These are phyloP conservation scores for Podarcis cretensis DNA, from an alignment of 2,113 vertebrate species.

Conservation along the genomic window DNA sequence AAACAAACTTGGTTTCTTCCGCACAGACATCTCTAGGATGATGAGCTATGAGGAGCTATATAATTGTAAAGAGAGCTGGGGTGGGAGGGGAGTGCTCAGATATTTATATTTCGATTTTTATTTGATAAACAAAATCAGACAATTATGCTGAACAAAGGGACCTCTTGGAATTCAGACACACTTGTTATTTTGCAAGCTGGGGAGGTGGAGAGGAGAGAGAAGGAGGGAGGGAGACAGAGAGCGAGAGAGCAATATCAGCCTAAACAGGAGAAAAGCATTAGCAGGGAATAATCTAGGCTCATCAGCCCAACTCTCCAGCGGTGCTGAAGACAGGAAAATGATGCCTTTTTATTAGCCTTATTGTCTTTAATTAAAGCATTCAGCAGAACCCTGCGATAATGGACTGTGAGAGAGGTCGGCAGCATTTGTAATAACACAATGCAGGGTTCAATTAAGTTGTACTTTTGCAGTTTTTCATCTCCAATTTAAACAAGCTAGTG, in stretches of 20 bases:
- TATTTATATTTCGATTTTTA: slow-evolving; percentile 28
- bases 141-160: slow-evolving; percentile 32
- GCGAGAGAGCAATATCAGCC: slow-evolving; percentile 56
- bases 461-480: slow-evolving; percentile 70
- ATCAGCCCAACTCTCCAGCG: slow-evolving; percentile 71
- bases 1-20: not conserved
- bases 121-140: slow-evolving; percentile 46
- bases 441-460: slow-evolving; percentile 73
- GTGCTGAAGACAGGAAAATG: slow-evolving; percentile 74
- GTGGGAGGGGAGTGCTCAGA: not conserved
- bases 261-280: slow-evolving; percentile 67
- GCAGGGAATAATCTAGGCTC: slow-evolving; percentile 67
- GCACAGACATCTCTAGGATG: not conserved
- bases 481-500: slow-evolving; percentile 67
- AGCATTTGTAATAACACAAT: slow-evolving; percentile 72
- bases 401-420: slow-evolving; percentile 71
- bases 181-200: slow-evolving; percentile 68
- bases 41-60: not conserved
- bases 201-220: not conserved
- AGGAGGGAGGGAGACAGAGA: slow-evolving; percentile 1
- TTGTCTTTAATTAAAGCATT: slow-evolving; percentile 79
- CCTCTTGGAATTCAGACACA: slow-evolving; percentile 41
- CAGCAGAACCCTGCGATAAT: slow-evolving; percentile 70
- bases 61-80: slow-evolving; percentile 9
- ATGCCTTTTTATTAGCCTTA: slow-evolving; percentile 78